These are phyloP conservation scores for Fistularia commersonii DNA, from an alignment of 2,797 vertebrate species.

Conservation along the genomic window DNA sequence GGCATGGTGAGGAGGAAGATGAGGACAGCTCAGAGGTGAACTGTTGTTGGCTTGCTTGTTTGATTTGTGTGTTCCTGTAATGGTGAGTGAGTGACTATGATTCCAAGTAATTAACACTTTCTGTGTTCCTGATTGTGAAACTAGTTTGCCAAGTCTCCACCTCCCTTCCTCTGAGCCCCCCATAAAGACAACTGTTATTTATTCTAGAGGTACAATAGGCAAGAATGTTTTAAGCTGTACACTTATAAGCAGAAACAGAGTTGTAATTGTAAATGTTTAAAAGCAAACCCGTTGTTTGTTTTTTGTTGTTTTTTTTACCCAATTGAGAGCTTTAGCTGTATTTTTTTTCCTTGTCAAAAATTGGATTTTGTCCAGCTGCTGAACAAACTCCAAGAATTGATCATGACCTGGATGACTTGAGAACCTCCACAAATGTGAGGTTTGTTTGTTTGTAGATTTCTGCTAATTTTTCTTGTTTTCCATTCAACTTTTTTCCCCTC, in stretches of 20 bases:
- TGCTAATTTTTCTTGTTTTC: not conserved
- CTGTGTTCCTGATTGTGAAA: constrained; percentile 19
- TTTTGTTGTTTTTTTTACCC: constrained; percentile 10
- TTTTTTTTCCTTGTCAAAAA: not conserved
- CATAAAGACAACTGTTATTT: too few species aligned
- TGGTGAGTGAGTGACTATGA: constrained; percentile 17
- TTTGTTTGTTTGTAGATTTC: not conserved
- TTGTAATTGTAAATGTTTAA: too few species aligned
- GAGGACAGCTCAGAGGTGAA: constrained; percentile 70
- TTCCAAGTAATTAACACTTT: constrained; percentile 5
- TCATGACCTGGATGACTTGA: too few species aligned
- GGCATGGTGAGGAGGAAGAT: constrained; percentile 73
- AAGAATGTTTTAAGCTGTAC: too few species aligned
- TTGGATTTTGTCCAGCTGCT: too few species aligned
- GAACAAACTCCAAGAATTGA: too few species aligned
- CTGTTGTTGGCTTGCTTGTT: constrained; percentile 35
- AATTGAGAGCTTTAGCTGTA: not conserved
- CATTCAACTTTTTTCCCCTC: not conserved
- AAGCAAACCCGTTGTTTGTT: too few species aligned
- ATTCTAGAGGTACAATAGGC: too few species aligned
- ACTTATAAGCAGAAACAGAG: too few species aligned
- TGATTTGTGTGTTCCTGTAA: constrained; percentile 41
- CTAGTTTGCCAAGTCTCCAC: not conserved
- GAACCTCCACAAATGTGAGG: too few species aligned
- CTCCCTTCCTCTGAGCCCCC: too few species aligned